Percentiles rank a stretch among this genome's conserved stretches.
Conservation (phyloP, 30 jellyfish, hydroid and myxozoan species). For the Aurelia coerulea region DNA sequence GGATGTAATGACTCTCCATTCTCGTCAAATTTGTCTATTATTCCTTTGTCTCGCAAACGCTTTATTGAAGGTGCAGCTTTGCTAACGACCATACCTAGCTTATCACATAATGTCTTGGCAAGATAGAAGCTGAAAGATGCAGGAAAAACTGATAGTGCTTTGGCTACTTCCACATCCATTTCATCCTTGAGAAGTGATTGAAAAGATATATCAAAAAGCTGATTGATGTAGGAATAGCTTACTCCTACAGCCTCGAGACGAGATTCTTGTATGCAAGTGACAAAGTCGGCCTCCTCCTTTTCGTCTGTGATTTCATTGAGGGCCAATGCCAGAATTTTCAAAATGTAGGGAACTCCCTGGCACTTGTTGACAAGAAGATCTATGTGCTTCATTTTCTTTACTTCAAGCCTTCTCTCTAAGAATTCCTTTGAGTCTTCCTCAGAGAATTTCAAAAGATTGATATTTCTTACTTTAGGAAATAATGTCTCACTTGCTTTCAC, state of each 20-base stretch:
- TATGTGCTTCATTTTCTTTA: neutral
- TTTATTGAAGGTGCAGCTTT: neutral
- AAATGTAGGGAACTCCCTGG: neutral
- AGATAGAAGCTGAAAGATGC: neutral
- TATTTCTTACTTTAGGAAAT: neutral
- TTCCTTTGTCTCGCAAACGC: constrained; percentile 4
- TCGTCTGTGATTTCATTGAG: neutral
- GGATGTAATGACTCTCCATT: neutral
- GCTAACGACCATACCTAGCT: neutral
- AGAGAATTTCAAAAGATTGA: neutral
- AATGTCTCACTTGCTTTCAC: neutral
- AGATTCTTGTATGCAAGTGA: neutral
- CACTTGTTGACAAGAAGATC: neutral
- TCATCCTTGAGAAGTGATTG: neutral
- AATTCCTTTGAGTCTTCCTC: neutral
- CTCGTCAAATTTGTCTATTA: neutral
- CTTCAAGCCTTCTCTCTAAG: neutral
- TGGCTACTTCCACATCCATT: neutral
- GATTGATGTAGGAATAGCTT: neutral
- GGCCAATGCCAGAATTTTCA: neutral
- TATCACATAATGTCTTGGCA: neutral
- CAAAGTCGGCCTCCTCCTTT: neutral
- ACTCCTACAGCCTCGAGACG: neutral
- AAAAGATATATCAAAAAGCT: neutral
- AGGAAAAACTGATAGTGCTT: neutral